Conservation (phyloP, 2,888 invertebrate species). For the Cataglyphis cursor region DNA sequence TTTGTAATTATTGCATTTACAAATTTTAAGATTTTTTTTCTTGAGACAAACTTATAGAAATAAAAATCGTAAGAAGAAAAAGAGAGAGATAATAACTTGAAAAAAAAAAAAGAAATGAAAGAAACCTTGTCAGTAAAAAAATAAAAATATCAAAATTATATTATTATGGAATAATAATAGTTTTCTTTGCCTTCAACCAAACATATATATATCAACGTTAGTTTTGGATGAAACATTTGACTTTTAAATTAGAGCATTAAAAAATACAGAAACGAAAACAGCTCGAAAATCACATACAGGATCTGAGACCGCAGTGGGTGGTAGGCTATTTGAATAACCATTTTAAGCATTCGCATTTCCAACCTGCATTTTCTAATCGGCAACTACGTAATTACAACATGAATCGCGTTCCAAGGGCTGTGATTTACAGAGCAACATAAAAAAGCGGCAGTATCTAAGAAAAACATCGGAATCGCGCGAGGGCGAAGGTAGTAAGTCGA, state of each 20-base stretch:
- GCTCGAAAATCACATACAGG: conserved; percentile 42
- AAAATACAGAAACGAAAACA: conserved; percentile 44
- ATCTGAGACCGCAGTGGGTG: conserved; percentile 23
- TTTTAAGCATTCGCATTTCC: conserved; percentile 52
- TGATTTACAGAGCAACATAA: conserved; percentile 53
- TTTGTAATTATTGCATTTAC: neutral
- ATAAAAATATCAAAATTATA: neutral
- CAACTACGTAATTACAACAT: conserved; percentile 49
- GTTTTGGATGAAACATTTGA: conserved; percentile 42
- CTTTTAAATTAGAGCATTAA: conserved; percentile 49
- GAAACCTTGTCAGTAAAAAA: neutral
- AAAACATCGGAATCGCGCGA: conserved; percentile 51
- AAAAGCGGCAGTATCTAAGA: conserved; percentile 43
- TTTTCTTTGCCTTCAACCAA: neutral
- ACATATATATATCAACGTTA: neutral
- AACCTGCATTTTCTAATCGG: conserved; percentile 54
- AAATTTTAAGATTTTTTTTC: neutral
- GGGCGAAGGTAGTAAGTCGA: conserved; percentile 52
- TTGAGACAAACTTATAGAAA: neutral
- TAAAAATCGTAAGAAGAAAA: neutral
- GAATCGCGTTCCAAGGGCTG: conserved; percentile 47
- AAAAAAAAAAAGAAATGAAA: neutral
- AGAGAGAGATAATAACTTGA: neutral
- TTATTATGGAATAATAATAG: conserved; percentile 37
- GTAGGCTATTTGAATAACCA: conserved; percentile 46